Evolutionary conservation across 92 coral and sea anemone species (phyloP), one percentile per base, ranked within the genome.

Genomic region (Siderastrea siderea): DNA sequence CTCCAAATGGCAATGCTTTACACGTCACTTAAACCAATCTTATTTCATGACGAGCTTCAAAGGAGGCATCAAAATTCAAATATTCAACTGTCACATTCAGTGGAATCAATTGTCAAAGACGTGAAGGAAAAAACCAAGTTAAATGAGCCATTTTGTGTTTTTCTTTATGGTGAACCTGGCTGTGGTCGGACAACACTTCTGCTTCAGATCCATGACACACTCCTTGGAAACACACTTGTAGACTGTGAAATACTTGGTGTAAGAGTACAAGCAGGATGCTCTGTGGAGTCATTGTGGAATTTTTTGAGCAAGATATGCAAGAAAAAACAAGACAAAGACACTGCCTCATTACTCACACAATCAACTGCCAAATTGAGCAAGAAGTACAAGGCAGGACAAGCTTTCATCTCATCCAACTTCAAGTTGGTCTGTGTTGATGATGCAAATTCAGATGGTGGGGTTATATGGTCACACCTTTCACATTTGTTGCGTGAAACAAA

Each of bases 111-210:
- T 9, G 45, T 45, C 10, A 17, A 69, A 2, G 47, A 57, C n/a
- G 8, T 82, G 3, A 47, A 70, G 2, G n/a, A 3, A 12, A 46
- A 77, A 59, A 11, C 79, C 79, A 75, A 52, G 7, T 52, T 3
- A 6, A 53, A 46, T 53, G 46, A 69, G 14, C 69, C 74, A 59
- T 38, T 52, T 64, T 67, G 49, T 62, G 82, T 82, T 11, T n/a
- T 53, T 51, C 26, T 91, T 61, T 80, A 85, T 76, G 99, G 99
- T 45, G 85, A 94, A 51, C 96, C 95, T 66, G 99, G 99, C 15
- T 95, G 97, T 86, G 99, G 99, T 16, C 86, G 96, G 13, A 85
- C 97, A 19, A 92, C 98, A 43, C 79, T 92, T 50, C 81, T 92
- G 65, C 90, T 90, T 72, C 92, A 92, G 45, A 19, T 94, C 47